Base-by-base conservation (phyloP, 2,113 vertebrate genomes). In the Glareola pratincola region DNA sequence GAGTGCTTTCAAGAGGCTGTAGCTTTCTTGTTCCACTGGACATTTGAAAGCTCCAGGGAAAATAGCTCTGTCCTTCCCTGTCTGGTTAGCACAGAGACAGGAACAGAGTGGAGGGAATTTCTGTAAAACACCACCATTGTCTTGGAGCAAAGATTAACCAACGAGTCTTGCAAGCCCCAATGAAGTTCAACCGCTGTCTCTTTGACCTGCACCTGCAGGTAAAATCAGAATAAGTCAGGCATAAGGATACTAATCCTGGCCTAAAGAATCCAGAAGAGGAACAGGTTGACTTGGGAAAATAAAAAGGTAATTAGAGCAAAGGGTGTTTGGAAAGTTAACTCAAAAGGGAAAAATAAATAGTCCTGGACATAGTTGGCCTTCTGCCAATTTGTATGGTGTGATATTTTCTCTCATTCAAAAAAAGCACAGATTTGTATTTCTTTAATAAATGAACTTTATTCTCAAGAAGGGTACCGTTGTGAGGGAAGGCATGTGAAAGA, bases 201-300 rank as follows among this genome's bases (percentile, higher is more conserved):
- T 94, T 91, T 95, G 84, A 96, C 90, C 59, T 80, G 54, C 88
- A 92, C 24, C 86, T 95, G 82, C 90, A 94, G 87, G 75, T 88
- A 85, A 93, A 89, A 90, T 51, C 87, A 90, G 88, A 81, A 4
- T 23, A 95, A 90, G 21, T 56, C 79, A 89, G 34, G 45, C 43
- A 82, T 45, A 76, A 1, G 9, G 60, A 62, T 36, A 66, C 32
- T 71, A 95, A 95, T 87, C 92, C 86, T 74, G 74, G 41, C 88
- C 85, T 88, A 74, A 87, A 78, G 22, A 90, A 83, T 57, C 37
- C 63, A 85, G 88, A 80, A 74, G 50, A 86, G 57, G 53, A 92
- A 64, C 71, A 88, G 51, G 69, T 71, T 51, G 76, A 21, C 50
- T 53, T 50, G 59, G 26, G 48, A 74, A 90, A 88, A 64, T 12